A percentile compares a stretch with the other conserved stretches of the same genome.
phyloP scores from a whole-genome alignment of 2,797 vertebrate species.

The Amblyraja radiata region DNA sequence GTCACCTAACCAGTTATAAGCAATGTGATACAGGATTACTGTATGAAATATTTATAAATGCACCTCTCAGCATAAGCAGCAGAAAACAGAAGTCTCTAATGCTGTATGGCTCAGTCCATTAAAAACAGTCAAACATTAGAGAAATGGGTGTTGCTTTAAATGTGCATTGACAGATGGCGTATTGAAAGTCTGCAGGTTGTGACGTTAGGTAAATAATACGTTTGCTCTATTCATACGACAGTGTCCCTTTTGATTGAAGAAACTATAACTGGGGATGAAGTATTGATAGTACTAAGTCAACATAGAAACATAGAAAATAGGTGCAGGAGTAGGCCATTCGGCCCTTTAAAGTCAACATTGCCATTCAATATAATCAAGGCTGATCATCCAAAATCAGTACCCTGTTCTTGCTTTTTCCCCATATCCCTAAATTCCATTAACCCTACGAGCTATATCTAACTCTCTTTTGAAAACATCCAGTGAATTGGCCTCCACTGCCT shows the following conservation, averaged over 20 bases:
- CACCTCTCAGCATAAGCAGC: no score
- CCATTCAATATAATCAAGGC: no score
- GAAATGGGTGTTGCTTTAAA: not conserved
- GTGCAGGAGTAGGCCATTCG: no score
- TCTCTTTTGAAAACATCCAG: no score
- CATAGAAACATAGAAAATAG: no score
- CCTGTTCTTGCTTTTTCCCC: no score
- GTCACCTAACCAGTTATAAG: not conserved
- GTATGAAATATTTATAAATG: conserved; percentile 3
- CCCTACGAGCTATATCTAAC: no score
- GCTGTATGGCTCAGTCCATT: not conserved
- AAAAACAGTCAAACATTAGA: not conserved
- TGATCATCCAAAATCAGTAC: no score
- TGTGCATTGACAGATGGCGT: not conserved
- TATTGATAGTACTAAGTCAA: no score
- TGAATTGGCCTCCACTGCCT: no score
- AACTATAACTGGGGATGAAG: not conserved
- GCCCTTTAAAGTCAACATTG: no score
- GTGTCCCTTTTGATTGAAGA: not conserved
- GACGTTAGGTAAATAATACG: not conserved
- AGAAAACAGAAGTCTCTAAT: not conserved
- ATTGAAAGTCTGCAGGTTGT: not conserved
- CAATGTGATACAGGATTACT: not conserved
- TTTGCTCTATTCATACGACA: not conserved
- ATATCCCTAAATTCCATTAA: no score